Evolutionary conservation across 2,888 invertebrate genomes (phyloP), one percentile per base, ranked within the genome.

Genomic region (Didymodactylos carnosus): DNA sequence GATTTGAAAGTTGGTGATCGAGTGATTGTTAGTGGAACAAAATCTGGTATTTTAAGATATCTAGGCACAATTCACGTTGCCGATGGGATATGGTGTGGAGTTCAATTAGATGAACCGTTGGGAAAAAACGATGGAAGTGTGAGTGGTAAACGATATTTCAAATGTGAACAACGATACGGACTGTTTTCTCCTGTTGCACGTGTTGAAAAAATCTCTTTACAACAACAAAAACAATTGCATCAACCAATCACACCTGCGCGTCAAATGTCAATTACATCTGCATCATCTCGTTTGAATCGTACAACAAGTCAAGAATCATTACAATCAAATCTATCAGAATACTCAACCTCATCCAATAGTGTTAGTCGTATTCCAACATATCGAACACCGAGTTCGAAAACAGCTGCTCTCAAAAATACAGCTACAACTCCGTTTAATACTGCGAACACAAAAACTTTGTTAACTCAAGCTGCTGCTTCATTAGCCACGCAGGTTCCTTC

Each of bases 1-100:
- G 91, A 92, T 85, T 94, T 92, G 84, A 93, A 92, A 80, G 92
- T 95, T 80, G 94, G 94, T 40, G 91, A 95, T 82, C 87, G 90
- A 77, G 91, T 95, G 78, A 95, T 91, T 90, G 82, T 83, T 16
- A 80, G 81, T 25, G 83, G 83, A 10, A 80, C 79, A 8, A 83
- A 83, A 75, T 79, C 81, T 0, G 83, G 83, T 39, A 76, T 78
- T 69, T 86, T 95, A 72, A 87, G 89, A 78, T 95, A 88, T 82
- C 87, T 93, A 77, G 95, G 95, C 39, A 85, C 87, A 72, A 91
- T 94, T 41, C 90, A 92, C 79, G 95, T 95, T 83, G 93, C 94
- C 1, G 84, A 88, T 43, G 95, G 95, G 43, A 88, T 92, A 78
- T 95, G 94, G 94, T 72, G 69, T 70, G 75, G 75, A 51, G 43